Base-by-base conservation (phyloP, 1,140 invertebrate species). In the Lucilia sericata region DNA sequence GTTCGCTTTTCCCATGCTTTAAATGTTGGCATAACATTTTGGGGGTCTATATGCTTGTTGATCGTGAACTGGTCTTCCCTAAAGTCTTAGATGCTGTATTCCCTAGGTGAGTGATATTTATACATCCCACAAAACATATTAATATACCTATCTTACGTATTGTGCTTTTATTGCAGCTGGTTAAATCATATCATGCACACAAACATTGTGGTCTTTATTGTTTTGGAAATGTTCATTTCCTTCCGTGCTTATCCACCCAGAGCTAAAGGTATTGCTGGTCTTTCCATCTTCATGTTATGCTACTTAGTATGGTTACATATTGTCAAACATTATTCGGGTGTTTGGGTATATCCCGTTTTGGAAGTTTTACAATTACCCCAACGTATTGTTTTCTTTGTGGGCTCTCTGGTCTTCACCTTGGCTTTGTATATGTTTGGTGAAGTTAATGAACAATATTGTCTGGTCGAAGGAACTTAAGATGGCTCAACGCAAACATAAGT, bases 171-270 rank as follows among this genome's bases (percentile, higher is more conserved):
- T 84, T 65, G 86, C 12, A 91, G 90, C 81, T 98, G 97, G 97
- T 89, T 98, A 7, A 99, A 99, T 91, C 97, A 98, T 91, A 92
- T 96, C 0, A 95, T 98, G 93, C 96, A 97, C 88, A 96, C 96
- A 0, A n/a, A 94, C 85, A 94, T 97, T 74, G 92, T 95, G 87
- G 91, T 96, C 0, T 95, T 96, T 86, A 94, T 94, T 34, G 74
- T 95, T 1, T 87, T 96, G 65, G 96, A 97, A 91, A 92, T 96
- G 87, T 90, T 95, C n/a, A 92, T 93, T 17, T 93, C 94, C 65
- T 95, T 94, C 88, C 93, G 94, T 86, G 93, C 94, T 87, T 97
- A 96, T 92, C 96, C 96, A 0, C 91, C 88, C n/a, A 93, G 93
- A 84, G 93, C 92, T 42, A 86, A 90, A 5, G 95, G 95, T 14